phyloP scores from a whole-genome alignment of 2,888 invertebrate species.

The Biston stratarius region DNA sequence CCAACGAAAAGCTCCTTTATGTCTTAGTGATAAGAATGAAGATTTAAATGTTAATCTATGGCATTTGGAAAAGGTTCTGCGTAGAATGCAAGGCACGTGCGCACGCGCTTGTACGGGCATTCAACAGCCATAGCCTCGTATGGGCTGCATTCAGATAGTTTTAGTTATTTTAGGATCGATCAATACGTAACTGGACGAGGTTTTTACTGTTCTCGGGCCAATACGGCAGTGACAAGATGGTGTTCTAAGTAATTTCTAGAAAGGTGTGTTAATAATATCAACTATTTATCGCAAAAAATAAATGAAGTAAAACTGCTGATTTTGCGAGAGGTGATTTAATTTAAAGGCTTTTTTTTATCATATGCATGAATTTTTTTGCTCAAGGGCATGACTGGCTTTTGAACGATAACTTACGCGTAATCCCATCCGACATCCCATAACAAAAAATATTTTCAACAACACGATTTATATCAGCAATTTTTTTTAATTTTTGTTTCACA shows the following conservation, averaged over 20 bases:
- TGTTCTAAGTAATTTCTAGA: slow-evolving; percentile 2
- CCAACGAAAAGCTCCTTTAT: slow-evolving; percentile 48
- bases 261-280: background rate
- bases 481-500: too few species aligned
- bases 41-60: slow-evolving; percentile 48
- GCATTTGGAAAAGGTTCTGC: slow-evolving; percentile 58
- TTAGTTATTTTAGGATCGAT: slow-evolving; percentile 68
- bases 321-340: too few species aligned
- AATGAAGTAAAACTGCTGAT: too few species aligned
- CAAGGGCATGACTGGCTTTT: too few species aligned
- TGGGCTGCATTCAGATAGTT: slow-evolving; percentile 73
- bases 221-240: slow-evolving; percentile 10
- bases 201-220: slow-evolving; percentile 25
- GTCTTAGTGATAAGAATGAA: slow-evolving; percentile 50
- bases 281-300: too few species aligned
- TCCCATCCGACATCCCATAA: too few species aligned
- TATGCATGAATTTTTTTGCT: too few species aligned
- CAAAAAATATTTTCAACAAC: too few species aligned
- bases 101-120: slow-evolving; percentile 73
- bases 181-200: slow-evolving; percentile 51
- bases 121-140: slow-evolving; percentile 67
- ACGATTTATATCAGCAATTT: too few species aligned
- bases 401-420: too few species aligned
- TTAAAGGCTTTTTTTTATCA: too few species aligned
- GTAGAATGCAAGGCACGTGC: slow-evolving; percentile 73